These are phyloP conservation scores for Hormaphis cornu DNA, from an alignment of 1,140 invertebrate genomes.

Conservation along the genomic window DNA sequence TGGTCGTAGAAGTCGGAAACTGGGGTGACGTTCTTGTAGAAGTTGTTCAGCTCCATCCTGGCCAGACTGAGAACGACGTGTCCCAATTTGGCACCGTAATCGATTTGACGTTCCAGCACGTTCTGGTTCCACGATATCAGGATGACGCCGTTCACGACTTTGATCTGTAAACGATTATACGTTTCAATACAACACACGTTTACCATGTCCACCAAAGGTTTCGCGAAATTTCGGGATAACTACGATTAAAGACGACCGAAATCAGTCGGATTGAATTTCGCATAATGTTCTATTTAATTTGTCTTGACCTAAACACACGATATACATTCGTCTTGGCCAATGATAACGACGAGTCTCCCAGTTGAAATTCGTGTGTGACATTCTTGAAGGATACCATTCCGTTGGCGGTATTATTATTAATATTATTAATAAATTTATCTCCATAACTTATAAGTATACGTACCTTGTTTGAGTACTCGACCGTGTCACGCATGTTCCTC, in stretches of 20 bases:
- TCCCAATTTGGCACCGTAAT: constrained; percentile 76
- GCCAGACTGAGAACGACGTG: constrained; percentile 76
- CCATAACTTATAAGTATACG: constrained; percentile 33
- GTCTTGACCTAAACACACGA: too few species aligned
- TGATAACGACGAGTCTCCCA: too few species aligned
- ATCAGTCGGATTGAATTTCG: too few species aligned
- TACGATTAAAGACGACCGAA: too few species aligned
- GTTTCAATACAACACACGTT: not conserved
- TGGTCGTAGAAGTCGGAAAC: constrained; percentile 84
- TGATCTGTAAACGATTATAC: constrained; percentile 55
- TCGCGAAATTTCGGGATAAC: too few species aligned
- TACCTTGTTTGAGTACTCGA: constrained; percentile 84
- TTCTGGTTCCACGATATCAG: constrained; percentile 76
- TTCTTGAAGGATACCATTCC: too few species aligned
- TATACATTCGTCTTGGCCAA: too few species aligned
- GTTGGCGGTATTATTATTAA: too few species aligned
- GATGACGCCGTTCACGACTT: constrained; percentile 73
- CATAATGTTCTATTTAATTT: too few species aligned
- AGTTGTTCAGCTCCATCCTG: constrained; percentile 77
- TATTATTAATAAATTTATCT: too few species aligned
- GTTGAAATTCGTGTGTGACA: too few species aligned
- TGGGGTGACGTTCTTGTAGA: constrained; percentile 78
- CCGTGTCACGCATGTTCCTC: constrained; percentile 78
- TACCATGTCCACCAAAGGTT: too few species aligned
- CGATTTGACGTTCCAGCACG: constrained; percentile 74